Conservation (phyloP, 2,113 vertebrate species). For the Nyctereutes procyonoides region DNA sequence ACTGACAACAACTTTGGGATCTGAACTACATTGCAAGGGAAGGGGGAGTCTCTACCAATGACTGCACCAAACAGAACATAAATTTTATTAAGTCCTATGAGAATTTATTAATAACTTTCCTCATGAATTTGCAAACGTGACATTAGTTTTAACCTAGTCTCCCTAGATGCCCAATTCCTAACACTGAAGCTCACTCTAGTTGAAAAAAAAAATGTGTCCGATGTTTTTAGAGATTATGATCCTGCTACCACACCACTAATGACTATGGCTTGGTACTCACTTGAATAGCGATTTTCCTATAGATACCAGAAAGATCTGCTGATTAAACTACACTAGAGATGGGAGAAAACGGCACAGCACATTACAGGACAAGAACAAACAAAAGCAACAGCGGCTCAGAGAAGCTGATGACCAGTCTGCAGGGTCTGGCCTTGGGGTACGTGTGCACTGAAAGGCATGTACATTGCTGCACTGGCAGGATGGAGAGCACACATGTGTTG, state of each 20-base stretch:
- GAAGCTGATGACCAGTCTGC: not conserved
- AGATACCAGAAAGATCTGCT: not conserved
- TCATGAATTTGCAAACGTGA: not conserved
- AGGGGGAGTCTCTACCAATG: not conserved
- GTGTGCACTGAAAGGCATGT: accelerated
- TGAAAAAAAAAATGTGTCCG: not conserved
- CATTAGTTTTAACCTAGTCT: not conserved
- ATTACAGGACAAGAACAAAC: not conserved
- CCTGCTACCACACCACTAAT: no score
- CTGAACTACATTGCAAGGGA: not conserved
- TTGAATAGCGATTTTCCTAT: not conserved
- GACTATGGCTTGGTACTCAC: not conserved
- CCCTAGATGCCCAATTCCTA: not conserved
- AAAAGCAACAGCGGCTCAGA: not conserved
- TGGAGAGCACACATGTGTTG: accelerated
- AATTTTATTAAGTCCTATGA: not conserved
- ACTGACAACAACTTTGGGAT: not conserved
- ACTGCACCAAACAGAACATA: not conserved
- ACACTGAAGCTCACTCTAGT: not conserved
- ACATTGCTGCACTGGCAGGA: accelerated
- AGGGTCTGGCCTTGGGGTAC: not conserved
- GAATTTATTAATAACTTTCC: not conserved
- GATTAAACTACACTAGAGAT: not conserved
- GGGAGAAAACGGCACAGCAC: not conserved
- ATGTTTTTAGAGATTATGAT: not conserved